A percentile compares a stretch with the other conserved stretches of the same genome.
Conservation (phyloP, 2,113 vertebrate species). For the Lagopus leucura region DNA sequence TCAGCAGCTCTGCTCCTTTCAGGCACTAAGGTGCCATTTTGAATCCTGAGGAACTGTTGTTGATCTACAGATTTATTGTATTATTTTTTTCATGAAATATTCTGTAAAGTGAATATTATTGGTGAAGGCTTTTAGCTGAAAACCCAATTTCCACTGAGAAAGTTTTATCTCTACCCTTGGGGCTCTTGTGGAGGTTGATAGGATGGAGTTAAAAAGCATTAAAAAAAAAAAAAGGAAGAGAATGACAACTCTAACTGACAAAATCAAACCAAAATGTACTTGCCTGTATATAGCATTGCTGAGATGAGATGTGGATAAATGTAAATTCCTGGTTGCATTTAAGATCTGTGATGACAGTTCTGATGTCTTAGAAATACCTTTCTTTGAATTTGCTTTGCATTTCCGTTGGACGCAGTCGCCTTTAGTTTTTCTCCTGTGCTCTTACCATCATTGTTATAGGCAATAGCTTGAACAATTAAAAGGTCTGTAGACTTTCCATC, state of each 20-base stretch:
- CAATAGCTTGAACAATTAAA: conserved; percentile 18
- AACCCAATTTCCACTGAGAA: background rate
- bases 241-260: conserved; percentile 6
- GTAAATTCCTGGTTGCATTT: background rate
- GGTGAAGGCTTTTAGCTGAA: background rate
- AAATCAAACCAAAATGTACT: background rate
- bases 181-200: conserved; percentile 12
- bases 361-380: conserved; percentile 9
- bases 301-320: conserved; percentile 9
- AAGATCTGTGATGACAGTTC: background rate
- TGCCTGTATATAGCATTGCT: background rate
- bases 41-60: background rate
- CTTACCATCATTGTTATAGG: background rate
- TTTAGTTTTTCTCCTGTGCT: background rate
- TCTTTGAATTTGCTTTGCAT: conserved; percentile 33
- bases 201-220: conserved; percentile 5
- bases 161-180: conserved; percentile 2
- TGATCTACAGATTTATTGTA: background rate
- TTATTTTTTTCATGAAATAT: background rate
- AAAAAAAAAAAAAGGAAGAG: background rate
- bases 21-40: background rate
- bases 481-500: background rate
- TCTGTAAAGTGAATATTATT: background rate
- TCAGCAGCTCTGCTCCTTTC: background rate
- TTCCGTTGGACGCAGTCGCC: background rate